phyloP scores from a whole-genome alignment of 2,113 vertebrate genomes.

The Callopanchax toddi region DNA sequence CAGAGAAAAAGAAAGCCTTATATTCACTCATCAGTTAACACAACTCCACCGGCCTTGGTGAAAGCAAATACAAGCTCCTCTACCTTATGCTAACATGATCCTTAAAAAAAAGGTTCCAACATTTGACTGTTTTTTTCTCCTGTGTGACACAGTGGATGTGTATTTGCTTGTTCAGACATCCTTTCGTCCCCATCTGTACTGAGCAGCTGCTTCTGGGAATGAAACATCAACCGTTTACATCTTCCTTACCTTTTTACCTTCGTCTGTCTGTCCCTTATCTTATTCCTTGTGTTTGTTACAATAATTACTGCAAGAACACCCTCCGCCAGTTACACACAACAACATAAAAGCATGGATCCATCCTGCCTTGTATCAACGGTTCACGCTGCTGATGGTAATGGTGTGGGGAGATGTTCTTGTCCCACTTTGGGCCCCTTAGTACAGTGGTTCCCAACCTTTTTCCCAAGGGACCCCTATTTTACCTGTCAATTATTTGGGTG shows the following conservation, averaged over 20 bases:
- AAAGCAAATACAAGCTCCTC: conserved; percentile 51
- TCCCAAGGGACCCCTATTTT: too few relatives aligned
- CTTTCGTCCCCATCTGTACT: conserved; percentile 66
- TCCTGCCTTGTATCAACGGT: too few relatives aligned
- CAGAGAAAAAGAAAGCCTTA: conserved; percentile 24
- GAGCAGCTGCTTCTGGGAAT: conserved; percentile 74
- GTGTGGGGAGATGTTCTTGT: too few relatives aligned
- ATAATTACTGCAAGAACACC: too few relatives aligned
- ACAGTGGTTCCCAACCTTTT: too few relatives aligned
- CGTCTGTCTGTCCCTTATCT: conserved; percentile 9
- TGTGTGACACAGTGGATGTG: conserved; percentile 9
- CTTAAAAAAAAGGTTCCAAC: conserved; percentile 50
- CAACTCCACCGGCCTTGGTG: conserved; percentile 36
- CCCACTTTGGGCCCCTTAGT: too few relatives aligned
- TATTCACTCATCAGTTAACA: conserved; percentile 64
- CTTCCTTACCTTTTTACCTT: conserved; percentile 55
- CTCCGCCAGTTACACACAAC: too few relatives aligned
- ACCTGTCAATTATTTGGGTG: too few relatives aligned
- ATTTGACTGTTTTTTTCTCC: conserved; percentile 28
- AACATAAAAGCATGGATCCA: too few relatives aligned
- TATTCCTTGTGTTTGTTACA: not conserved
- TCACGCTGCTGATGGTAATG: too few relatives aligned
- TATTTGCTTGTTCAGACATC: conserved; percentile 27
- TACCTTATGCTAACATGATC: conserved; percentile 61
- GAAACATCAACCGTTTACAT: conserved; percentile 52